Evolutionary conservation across 2,888 invertebrate genomes (phyloP), one percentile per base, ranked within the genome.

Genomic region (Trichacis sp.): DNA sequence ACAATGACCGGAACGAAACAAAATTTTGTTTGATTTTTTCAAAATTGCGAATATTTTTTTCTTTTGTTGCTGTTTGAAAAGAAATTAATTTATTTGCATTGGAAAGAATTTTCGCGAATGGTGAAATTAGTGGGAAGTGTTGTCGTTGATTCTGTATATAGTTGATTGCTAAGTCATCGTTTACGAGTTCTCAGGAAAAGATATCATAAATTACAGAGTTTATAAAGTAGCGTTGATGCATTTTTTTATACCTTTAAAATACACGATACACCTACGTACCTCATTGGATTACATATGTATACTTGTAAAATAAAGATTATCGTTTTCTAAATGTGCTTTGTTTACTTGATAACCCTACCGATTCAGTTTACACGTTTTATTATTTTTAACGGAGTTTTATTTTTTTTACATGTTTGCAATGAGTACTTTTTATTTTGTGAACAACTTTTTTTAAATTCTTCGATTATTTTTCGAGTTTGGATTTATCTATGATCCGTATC

Each of bases 401-500:
- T 33, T n/a, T 24, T 5, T 24, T 24, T 24, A n/a, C n/a, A n/a
- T n/a, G n/a, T n/a, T n/a, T n/a, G n/a, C n/a, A n/a, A n/a, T n/a
- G n/a, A n/a, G n/a, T n/a, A n/a, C n/a, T n/a, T n/a, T n/a, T n/a
- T n/a, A n/a, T n/a, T n/a, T n/a, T n/a, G n/a, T n/a, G n/a, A n/a
- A n/a, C n/a, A n/a, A n/a, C n/a, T n/a, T n/a, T n/a, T n/a, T n/a
- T n/a, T n/a, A 15, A n/a, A n/a, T n/a, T n/a, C n/a, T n/a, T n/a
- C n/a, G n/a, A n/a, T n/a, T n/a, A n/a, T n/a, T n/a, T n/a, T n/a
- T n/a, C n/a, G n/a, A n/a, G n/a, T n/a, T n/a, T n/a, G n/a, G n/a
- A n/a, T n/a, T n/a, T n/a, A 17, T 17, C 67, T 45, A 65, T 12
- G 43, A 48, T 12, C 75, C 74, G n/a, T 75, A 79, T 68, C 66